phyloP scores from a whole-genome alignment of 30 jellyfish, hydroid and myxozoan species.

The Chironex yamaguchii region DNA sequence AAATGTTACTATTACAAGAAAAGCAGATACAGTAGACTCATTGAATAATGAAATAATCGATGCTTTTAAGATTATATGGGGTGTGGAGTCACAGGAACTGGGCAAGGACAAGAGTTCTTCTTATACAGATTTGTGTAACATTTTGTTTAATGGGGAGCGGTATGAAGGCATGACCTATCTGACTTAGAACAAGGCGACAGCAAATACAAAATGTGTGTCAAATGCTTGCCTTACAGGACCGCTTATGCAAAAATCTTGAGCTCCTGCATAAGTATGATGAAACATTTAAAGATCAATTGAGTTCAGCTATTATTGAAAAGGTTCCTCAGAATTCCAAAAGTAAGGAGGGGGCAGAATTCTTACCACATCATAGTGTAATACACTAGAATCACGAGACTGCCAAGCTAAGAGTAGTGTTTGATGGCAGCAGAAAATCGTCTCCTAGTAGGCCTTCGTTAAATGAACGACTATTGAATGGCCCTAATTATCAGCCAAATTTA shows the following conservation, averaged over 20 bases:
- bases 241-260: slow-evolving; percentile 1
- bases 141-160: slow-evolving; percentile 13
- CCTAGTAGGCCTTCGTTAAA: slow-evolving; percentile 3
- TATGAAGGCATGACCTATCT: slow-evolving; percentile 15
- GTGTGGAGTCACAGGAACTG: no score
- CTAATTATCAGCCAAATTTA: slow-evolving; percentile 16
- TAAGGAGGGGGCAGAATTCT: slow-evolving; percentile 21
- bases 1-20: slow-evolving; percentile 24
- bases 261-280: not conserved
- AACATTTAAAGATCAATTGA: slow-evolving; percentile 17
- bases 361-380: slow-evolving; percentile 43
- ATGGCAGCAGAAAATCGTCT: slow-evolving; percentile 41
- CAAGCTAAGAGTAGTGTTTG: slow-evolving; percentile 25
- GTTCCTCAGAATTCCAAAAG: slow-evolving; percentile 20
- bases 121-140: no score
- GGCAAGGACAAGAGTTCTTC: slow-evolving; percentile 4
- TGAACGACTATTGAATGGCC: slow-evolving; percentile 27
- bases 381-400: slow-evolving; percentile 36
- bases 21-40: not conserved
- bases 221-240: slow-evolving; percentile 27
- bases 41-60: slow-evolving; percentile 34
- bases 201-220: slow-evolving; percentile 19
- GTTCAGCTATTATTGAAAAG: slow-evolving; percentile 3
- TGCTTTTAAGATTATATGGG: slow-evolving; percentile 20
- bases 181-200: slow-evolving; percentile 16